These are phyloP conservation scores for Conchocele bisecta DNA, from an alignment of 2,888 invertebrate genomes.

Conservation along the genomic window DNA sequence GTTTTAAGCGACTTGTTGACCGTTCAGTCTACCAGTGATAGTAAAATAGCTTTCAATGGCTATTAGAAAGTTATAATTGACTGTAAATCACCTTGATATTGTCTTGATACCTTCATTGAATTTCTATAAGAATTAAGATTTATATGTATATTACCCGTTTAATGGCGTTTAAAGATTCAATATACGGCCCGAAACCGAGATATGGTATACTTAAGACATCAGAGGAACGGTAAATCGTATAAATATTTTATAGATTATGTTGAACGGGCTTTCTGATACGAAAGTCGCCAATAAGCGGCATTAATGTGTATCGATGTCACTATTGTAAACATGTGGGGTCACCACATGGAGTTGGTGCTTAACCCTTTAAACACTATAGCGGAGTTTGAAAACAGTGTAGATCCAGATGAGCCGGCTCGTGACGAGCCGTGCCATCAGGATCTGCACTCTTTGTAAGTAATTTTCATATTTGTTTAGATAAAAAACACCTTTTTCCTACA, in stretches of 20 bases:
- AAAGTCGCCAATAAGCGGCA: too few relatives aligned
- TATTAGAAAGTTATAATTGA: conserved; percentile 46
- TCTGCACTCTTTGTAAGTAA: too few relatives aligned
- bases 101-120: conserved; percentile 34
- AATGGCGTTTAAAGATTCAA: conserved; percentile 39
- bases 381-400: too few relatives aligned
- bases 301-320: too few relatives aligned
- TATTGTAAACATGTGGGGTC: too few relatives aligned
- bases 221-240: conserved; percentile 6
- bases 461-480: too few relatives aligned
- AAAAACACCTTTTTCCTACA: too few relatives aligned
- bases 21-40: conserved; percentile 17
- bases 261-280: conserved; percentile 44
- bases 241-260: conserved; percentile 37
- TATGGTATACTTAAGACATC: conserved; percentile 7
- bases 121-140: conserved; percentile 40
- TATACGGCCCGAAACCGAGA: too few relatives aligned
- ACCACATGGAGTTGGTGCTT: too few relatives aligned
- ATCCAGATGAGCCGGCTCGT: too few relatives aligned
- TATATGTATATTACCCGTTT: conserved; percentile 40
- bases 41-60: conserved; percentile 46
- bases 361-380: too few relatives aligned
- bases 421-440: too few relatives aligned
- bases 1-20: conserved; percentile 16
- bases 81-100: conserved; percentile 55